Base-by-base conservation (phyloP, 2,797 vertebrate genomes). In the Myiotriccus ornatus region DNA sequence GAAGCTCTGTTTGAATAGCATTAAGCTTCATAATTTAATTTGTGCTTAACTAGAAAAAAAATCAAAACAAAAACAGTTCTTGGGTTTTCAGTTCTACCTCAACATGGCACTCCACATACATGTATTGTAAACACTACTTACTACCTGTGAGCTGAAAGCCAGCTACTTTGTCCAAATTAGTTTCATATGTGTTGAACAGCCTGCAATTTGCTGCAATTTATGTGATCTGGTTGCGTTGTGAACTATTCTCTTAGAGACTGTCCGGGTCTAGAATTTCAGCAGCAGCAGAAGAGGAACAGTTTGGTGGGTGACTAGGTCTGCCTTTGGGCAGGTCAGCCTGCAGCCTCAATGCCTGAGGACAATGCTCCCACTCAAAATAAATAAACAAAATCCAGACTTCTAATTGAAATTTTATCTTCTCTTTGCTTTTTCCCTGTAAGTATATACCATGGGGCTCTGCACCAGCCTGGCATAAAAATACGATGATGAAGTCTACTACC, bases 1-100 rank as follows among this genome's bases (percentile, higher is more conserved):
- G 69, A 75, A 93, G 76, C 52, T 89, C 63, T 94, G 77, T 93
- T 96, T 90, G 87, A 94, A 89, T 78, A 83, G 60, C 81, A 89
- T 81, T 93, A 94, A 83, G 25, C 46, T 68, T 89, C 57, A 92
- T 94, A 94, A 93, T 94, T 91, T 92, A 96, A 95, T 95, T 96
- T 70, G 23, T 25, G 19, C 44, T 78, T 87, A 85, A 90, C 37
- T 62, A 88, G 50, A 41, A 91, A 75, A 52, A 94, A 89, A 9
- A 19, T 2, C 62, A 91, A 91, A 94, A 50, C 62, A 44, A 78
- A 84, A 91, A 2, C 57, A 73, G 9, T 37, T 93, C 50, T 78
- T 69, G 35, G n/a, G 30, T 63, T 93, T 90, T 95, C 2, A 2
- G 52, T 69, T 41, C 59, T 71, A 75, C 65, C 62, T 83, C 1